Percentiles rank a stretch among this genome's conserved stretches.
Conservation (phyloP, 2,888 invertebrate species). For the Ferdinandea cuprea region DNA sequence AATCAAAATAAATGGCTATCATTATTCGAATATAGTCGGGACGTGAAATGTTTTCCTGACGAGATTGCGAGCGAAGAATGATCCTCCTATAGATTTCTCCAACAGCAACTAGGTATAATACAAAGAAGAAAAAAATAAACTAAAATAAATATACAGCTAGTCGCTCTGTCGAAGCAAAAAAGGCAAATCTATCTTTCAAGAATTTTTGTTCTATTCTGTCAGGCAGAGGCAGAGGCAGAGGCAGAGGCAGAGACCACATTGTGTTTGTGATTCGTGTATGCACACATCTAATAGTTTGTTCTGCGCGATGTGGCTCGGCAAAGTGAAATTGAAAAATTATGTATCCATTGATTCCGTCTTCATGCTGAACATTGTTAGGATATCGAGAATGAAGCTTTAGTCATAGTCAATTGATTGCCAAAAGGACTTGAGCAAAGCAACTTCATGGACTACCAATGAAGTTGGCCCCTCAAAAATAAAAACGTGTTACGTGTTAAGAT, state of each 20-base stretch:
- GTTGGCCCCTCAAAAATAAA: not conserved
- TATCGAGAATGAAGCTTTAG: not conserved
- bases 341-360: conserved; percentile 6
- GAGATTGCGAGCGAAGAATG: conserved; percentile 8
- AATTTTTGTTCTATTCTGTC: not conserved
- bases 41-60: conserved; percentile 25
- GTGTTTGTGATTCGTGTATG: conserved; percentile 14
- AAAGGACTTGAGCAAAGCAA: not conserved
- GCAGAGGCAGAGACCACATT: too few relatives aligned
- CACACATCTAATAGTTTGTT: conserved; percentile 30
- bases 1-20: conserved; percentile 47
- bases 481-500: not conserved
- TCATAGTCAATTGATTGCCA: conserved; percentile 6
- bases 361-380: not conserved
- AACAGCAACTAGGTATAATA: too few relatives aligned
- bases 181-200: conserved; percentile 1
- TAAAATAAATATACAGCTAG: not conserved
- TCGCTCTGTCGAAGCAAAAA: too few relatives aligned
- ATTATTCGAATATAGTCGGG: conserved; percentile 38
- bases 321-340: conserved; percentile 21
- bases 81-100: conserved; percentile 13
- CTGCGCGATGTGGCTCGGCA: conserved; percentile 6
- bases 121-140: too few relatives aligned
- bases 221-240: too few relatives aligned
- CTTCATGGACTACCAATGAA: not conserved